Percentiles rank a stretch among this genome's conserved stretches.
These are phyloP conservation scores for Thalpophila matura DNA, from an alignment of 2,888 invertebrate species.

Conservation along the genomic window DNA sequence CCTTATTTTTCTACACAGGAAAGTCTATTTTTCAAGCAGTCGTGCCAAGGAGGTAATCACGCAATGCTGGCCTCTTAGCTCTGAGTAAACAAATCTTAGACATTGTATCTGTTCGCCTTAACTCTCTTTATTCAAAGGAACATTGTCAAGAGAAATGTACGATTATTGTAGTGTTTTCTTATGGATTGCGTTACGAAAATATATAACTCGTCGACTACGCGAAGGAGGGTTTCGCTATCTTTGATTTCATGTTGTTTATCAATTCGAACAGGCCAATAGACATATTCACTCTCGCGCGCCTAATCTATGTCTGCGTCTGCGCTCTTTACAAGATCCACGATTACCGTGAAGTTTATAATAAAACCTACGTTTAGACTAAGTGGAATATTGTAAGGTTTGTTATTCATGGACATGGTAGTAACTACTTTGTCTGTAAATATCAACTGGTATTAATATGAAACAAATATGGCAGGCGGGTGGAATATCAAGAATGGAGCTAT, in stretches of 20 bases:
- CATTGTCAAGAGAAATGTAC: conserved; percentile 89
- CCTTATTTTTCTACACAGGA: conserved; percentile 74
- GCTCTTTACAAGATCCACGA: conserved; percentile 77
- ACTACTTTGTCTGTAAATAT: conserved; percentile 18
- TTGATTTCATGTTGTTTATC: conserved; percentile 86
- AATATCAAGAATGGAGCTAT: conserved; percentile 51
- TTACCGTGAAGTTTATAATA: conserved; percentile 63
- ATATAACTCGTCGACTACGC: conserved; percentile 83
- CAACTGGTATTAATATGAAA: conserved; percentile 21
- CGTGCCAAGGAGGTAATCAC: conserved; percentile 77
- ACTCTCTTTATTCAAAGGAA: conserved; percentile 89
- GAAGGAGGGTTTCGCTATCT: conserved; percentile 84
- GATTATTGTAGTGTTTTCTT: conserved; percentile 88
- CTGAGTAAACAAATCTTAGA: conserved; percentile 88
- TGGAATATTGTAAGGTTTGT: conserved; percentile 27
- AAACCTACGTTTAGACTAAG: conserved; percentile 46
- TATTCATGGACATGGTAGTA: conserved; percentile 1
- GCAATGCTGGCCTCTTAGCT: conserved; percentile 82
- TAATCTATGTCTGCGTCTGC: conserved; percentile 78
- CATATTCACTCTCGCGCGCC: conserved; percentile 80
- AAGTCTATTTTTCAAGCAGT: conserved; percentile 79
- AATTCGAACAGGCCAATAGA: conserved; percentile 83
- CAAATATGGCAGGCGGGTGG: conserved; percentile 19
- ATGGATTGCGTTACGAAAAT: conserved; percentile 89
- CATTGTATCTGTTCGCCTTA: conserved; percentile 88